A percentile compares a stretch with the other conserved stretches of the same genome.
Evolutionary conservation across 2,888 invertebrate genomes (phyloP).

Genomic region (Herminia tarsipennalis): DNA sequence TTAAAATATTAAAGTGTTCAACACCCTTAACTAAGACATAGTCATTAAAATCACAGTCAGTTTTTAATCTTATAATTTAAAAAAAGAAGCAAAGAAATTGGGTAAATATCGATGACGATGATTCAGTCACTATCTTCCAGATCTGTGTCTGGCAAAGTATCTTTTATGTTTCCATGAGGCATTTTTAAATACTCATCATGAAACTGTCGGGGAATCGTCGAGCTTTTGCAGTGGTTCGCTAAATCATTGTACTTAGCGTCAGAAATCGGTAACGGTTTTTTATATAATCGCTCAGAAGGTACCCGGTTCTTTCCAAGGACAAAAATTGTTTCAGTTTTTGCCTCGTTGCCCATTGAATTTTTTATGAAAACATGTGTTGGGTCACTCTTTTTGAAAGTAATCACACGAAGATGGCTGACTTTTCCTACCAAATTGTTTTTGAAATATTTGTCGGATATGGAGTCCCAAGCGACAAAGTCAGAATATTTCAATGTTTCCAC

Average conservation of each 20-base stretch:
- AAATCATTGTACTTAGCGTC: neutral
- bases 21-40: neutral
- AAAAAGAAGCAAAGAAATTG: neutral
- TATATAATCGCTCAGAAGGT: neutral
- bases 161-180: neutral
- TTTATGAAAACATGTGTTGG: neutral
- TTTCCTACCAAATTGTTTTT: neutral
- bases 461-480: neutral
- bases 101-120: neutral
- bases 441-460: neutral
- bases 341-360: neutral
- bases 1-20: neutral
- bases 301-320: neutral
- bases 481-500: neutral
- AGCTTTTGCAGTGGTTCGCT: neutral
- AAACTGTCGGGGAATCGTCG: neutral
- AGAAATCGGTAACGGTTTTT: neutral
- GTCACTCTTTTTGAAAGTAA: neutral
- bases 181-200: neutral
- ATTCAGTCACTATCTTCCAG: neutral
- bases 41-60: neutral
- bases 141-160: neutral
- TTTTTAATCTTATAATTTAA: neutral
- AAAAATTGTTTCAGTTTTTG: neutral
- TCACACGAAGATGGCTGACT: neutral